A percentile compares a stretch with the other conserved stretches of the same genome.
Evolutionary conservation across 2,113 vertebrate species (phyloP).

Genomic region (Gobiocypris rarus): DNA sequence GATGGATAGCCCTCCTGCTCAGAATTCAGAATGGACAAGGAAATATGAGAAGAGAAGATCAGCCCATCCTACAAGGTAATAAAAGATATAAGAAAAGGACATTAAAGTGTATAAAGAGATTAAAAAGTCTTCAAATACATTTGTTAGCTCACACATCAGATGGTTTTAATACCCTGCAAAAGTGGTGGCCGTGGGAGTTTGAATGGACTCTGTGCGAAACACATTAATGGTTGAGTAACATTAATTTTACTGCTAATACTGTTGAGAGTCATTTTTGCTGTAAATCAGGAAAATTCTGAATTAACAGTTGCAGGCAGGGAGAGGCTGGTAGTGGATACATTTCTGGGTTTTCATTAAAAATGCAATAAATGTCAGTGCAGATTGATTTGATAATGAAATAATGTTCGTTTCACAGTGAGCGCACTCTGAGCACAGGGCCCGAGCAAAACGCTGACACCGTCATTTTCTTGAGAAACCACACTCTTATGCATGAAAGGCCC

Average conservation of each 20-base stretch:
- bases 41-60: not conserved
- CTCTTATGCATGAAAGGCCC: constrained; percentile 41
- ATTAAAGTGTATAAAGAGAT: constrained; percentile 8
- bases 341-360: constrained; percentile 64
- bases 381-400: constrained; percentile 71
- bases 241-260: constrained; percentile 35
- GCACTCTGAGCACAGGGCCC: constrained; percentile 44
- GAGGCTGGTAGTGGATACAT: constrained; percentile 50
- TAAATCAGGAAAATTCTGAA: constrained; percentile 53
- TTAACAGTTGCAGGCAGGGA: constrained; percentile 42
- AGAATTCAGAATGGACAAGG: constrained; percentile 5
- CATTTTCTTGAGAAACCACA: constrained; percentile 49
- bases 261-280: constrained; percentile 30
- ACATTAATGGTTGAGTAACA: constrained; percentile 31
- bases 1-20: constrained; percentile 28
- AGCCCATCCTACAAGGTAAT: not conserved
- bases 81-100: not conserved
- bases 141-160: constrained; percentile 1
- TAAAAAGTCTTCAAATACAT: not conserved
- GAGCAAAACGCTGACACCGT: constrained; percentile 56
- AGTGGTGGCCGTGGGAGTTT: not conserved
- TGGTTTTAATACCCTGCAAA: not conserved
- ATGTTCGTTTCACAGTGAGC: constrained; percentile 55
- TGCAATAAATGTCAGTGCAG: constrained; percentile 69
- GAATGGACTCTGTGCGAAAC: not conserved